Percentiles rank a stretch among this genome's conserved stretches.
Evolutionary conservation across 2,113 vertebrate genomes (phyloP).

Genomic region (Vidua chalybeata): DNA sequence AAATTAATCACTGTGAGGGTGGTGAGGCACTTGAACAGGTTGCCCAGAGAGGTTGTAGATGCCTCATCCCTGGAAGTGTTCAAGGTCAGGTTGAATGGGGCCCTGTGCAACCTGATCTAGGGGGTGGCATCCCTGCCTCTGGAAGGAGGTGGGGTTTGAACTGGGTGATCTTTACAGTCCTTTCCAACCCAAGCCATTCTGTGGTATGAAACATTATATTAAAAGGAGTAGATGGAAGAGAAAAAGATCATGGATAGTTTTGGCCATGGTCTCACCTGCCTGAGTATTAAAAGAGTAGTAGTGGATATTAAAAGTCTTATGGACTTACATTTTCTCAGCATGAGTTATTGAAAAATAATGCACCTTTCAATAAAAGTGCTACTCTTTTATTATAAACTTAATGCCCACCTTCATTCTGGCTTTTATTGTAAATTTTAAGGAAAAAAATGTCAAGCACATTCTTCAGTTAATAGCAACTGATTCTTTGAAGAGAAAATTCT

Average conservation of each 20-base stretch:
- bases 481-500: neutral
- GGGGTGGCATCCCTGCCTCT: neutral
- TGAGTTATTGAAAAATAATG: neutral
- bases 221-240: neutral
- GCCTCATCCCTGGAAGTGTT: neutral
- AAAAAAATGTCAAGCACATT: neutral
- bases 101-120: neutral
- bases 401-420: neutral
- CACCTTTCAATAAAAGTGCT: neutral
- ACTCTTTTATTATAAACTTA: neutral
- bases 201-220: neutral
- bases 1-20: neutral
- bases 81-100: neutral
- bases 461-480: neutral
- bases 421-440: neutral
- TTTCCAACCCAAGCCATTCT: neutral
- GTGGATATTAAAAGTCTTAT: neutral
- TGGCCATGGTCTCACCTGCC: neutral
- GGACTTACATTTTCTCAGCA: neutral
- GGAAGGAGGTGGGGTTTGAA: neutral
- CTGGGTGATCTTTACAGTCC: neutral
- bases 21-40: neutral
- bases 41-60: neutral
- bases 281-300: neutral
- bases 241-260: neutral